Evolutionary conservation across 2,888 invertebrate genomes (phyloP).

Genomic region (Sphecodes monilicornis): DNA sequence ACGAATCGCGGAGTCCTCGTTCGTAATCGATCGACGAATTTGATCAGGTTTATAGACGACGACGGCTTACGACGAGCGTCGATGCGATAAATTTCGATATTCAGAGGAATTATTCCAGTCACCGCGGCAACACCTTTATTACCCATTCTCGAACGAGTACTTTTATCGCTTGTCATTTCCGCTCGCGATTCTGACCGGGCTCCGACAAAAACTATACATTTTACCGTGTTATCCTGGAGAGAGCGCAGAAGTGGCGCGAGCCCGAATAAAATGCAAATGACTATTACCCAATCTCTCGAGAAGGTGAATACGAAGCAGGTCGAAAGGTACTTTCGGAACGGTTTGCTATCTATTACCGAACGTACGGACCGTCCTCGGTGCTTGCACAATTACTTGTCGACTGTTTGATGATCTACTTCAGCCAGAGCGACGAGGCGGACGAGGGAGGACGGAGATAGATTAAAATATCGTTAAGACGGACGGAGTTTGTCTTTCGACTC

Average conservation of each 20-base stretch:
- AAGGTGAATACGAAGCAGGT: slow-evolving; percentile 63
- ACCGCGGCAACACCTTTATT: slow-evolving; percentile 22
- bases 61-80: slow-evolving; percentile 11
- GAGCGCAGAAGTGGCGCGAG: slow-evolving; percentile 26
- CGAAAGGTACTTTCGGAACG: slow-evolving; percentile 60
- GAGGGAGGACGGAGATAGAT: slow-evolving; percentile 48
- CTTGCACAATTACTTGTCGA: slow-evolving; percentile 68
- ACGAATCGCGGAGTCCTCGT: background rate
- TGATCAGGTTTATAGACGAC: background rate
- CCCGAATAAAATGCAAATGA: slow-evolving; percentile 69
- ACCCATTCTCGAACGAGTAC: slow-evolving; percentile 5
- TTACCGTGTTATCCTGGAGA: slow-evolving; percentile 25
- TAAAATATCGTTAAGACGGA: slow-evolving; percentile 61
- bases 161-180: slow-evolving; percentile 51
- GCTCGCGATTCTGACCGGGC: slow-evolving; percentile 41
- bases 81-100: slow-evolving; percentile 22
- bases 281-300: slow-evolving; percentile 65
- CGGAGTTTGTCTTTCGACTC: slow-evolving; percentile 43
- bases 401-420: slow-evolving; percentile 69
- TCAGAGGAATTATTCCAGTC: slow-evolving; percentile 32
- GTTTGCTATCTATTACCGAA: slow-evolving; percentile 64
- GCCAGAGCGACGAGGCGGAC: slow-evolving; percentile 24
- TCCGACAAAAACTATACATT: slow-evolving; percentile 24
- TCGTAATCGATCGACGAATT: background rate
- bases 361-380: slow-evolving; percentile 48